Evolutionary conservation across 1,140 invertebrate genomes (phyloP).

Genomic region (Sycophila sp.): DNA sequence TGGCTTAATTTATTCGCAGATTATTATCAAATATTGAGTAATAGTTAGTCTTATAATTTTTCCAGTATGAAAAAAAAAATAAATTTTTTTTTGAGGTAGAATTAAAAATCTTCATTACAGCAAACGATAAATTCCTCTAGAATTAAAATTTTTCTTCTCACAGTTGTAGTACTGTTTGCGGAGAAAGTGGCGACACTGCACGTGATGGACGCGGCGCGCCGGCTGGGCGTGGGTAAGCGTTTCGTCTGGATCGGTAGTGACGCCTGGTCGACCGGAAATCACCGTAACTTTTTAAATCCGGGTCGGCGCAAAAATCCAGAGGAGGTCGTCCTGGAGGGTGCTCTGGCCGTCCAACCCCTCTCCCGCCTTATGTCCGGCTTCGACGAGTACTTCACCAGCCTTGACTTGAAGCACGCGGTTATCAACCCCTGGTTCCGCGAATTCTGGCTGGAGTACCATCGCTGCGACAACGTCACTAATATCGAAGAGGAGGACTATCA

Average conservation of each 20-base stretch:
- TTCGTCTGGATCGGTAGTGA: conserved; percentile 71
- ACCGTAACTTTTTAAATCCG: conserved; percentile 45
- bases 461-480: conserved; percentile 46
- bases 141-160: too few species aligned
- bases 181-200: conserved; percentile 64
- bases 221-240: conserved; percentile 49
- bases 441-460: conserved; percentile 73
- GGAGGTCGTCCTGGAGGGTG: conserved; percentile 64
- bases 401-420: conserved; percentile 53
- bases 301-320: conserved; percentile 36
- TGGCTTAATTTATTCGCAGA: too few species aligned
- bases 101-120: too few species aligned
- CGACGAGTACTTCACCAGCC: conserved; percentile 66
- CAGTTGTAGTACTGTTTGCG: conserved; percentile 70
- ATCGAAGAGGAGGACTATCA: neutral
- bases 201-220: conserved; percentile 63
- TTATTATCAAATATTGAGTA: too few species aligned
- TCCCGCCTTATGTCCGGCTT: conserved; percentile 64
- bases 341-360: conserved; percentile 69
- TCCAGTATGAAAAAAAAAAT: too few species aligned
- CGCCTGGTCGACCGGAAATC: conserved; percentile 63
- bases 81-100: too few species aligned
- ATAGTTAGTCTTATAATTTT: too few species aligned
- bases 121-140: too few species aligned
- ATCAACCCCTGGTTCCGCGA: conserved; percentile 73